phyloP scores from a whole-genome alignment of 2,797 vertebrate species.

The Gadopsis bispinosus region DNA sequence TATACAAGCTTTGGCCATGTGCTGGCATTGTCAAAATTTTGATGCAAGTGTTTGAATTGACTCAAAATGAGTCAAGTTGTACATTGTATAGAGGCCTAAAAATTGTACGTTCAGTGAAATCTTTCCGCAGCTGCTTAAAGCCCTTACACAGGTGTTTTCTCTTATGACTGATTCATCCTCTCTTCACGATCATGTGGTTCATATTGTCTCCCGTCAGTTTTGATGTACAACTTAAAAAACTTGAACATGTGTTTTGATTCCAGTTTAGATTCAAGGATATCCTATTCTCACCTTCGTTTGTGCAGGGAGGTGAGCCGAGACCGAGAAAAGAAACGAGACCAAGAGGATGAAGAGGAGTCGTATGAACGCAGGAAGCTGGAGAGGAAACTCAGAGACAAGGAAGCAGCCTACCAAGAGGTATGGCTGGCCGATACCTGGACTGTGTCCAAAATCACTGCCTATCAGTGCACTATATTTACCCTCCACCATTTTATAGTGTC shows the following conservation, averaged over 20 bases:
- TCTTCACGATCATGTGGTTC: too few species aligned
- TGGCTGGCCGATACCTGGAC: neutral
- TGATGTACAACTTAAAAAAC: neutral
- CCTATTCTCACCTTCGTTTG: neutral
- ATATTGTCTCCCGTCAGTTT: neutral
- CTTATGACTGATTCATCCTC: neutral
- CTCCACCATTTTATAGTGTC: neutral
- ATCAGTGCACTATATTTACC: neutral
- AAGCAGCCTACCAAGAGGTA: slow-evolving; percentile 99
- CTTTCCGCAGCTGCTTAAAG: neutral
- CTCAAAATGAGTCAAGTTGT: neutral
- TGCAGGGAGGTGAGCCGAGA: slow-evolving; percentile 90
- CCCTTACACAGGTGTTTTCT: neutral
- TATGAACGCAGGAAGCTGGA: slow-evolving; percentile 96
- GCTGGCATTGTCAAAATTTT: too few species aligned
- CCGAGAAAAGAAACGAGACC: slow-evolving; percentile 95
- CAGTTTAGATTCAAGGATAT: neutral
- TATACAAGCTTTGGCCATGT: neutral
- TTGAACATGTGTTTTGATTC: neutral
- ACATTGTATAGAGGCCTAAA: neutral
- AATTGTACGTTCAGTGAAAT: neutral
- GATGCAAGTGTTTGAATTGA: neutral
- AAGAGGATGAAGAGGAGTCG: slow-evolving; percentile 96
- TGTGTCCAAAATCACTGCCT: neutral
- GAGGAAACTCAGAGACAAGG: slow-evolving; percentile 96